Conservation (phyloP, 1,140 invertebrate genomes). For the Melitaea cinxia region DNA sequence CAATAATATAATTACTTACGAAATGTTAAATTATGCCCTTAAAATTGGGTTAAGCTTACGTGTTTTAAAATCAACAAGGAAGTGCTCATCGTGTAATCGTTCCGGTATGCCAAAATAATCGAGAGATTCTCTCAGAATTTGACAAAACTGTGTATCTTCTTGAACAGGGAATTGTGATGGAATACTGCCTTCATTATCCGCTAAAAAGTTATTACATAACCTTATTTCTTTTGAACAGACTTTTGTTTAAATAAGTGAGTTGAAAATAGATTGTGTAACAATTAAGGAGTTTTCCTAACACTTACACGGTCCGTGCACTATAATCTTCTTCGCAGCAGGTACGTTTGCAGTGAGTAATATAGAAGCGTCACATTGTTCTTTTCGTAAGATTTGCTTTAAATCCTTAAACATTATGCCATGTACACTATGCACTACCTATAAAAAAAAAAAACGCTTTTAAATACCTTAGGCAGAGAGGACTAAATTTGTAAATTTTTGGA, state of each 20-base stretch:
- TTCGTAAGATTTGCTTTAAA: slow-evolving; percentile 98
- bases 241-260: background rate
- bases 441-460: slow-evolving; percentile 14
- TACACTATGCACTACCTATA: slow-evolving; percentile 95
- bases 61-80: slow-evolving; percentile 98
- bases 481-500: too few relatives aligned
- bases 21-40: too few relatives aligned
- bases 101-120: slow-evolving; percentile 99
- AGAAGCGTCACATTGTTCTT: slow-evolving; percentile 99
- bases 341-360: slow-evolving; percentile 99
- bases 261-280: background rate
- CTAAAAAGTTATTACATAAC: slow-evolving; percentile 61
- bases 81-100: slow-evolving; percentile 93
- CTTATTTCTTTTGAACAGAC: background rate
- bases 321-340: slow-evolving; percentile 99
- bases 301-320: slow-evolving; percentile 94
- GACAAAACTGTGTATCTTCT: slow-evolving; percentile 99
- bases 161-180: slow-evolving; percentile 99
- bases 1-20: too few relatives aligned
- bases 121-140: slow-evolving; percentile 96
- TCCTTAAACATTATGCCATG: slow-evolving; percentile 99
- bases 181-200: slow-evolving; percentile 95
- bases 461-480: background rate
- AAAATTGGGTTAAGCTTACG: too few relatives aligned
- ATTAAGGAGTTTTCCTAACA: slow-evolving; percentile 11